Conservation (phyloP, 2,797 vertebrate genomes). For the Eutrigla gurnardus region DNA sequence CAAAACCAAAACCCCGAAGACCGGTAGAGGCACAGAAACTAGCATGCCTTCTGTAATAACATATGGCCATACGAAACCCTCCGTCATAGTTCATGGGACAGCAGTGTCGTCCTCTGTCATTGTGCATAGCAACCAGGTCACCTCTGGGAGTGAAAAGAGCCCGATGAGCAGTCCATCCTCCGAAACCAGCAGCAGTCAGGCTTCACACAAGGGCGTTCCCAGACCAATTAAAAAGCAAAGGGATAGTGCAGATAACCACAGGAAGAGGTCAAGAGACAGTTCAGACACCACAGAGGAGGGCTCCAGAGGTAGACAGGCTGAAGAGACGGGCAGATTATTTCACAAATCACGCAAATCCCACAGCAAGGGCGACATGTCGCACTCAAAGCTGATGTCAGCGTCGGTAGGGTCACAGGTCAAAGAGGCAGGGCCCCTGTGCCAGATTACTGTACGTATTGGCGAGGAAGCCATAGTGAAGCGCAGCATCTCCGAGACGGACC, state of each 20-base stretch:
- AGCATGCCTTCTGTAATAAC: constrained; percentile 88
- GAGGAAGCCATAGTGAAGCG: constrained; percentile 94
- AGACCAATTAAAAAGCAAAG: constrained; percentile 80
- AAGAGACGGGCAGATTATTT: constrained; percentile 71
- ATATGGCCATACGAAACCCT: constrained; percentile 89
- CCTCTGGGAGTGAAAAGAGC: constrained; percentile 82
- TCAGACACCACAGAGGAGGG: constrained; percentile 71
- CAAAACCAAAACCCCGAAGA: constrained; percentile 79
- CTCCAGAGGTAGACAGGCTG: constrained; percentile 69
- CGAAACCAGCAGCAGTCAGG: constrained; percentile 68
- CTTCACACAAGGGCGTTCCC: constrained; percentile 67
- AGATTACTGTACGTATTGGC: constrained; percentile 93
- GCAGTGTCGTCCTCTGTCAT: constrained; percentile 85
- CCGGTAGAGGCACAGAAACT: constrained; percentile 65
- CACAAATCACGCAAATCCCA: constrained; percentile 84
- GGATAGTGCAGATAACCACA: constrained; percentile 73
- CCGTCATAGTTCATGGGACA: constrained; percentile 90
- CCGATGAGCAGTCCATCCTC: constrained; percentile 68
- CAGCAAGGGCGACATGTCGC: constrained; percentile 83
- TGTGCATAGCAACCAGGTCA: constrained; percentile 86
- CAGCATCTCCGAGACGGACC: constrained; percentile 92
- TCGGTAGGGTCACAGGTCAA: constrained; percentile 80
- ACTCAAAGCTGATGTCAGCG: constrained; percentile 83
- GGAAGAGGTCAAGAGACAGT: constrained; percentile 76
- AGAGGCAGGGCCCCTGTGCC: constrained; percentile 88